phyloP scores from a whole-genome alignment of 1,140 invertebrate species.

The Bombus pyrosoma region DNA sequence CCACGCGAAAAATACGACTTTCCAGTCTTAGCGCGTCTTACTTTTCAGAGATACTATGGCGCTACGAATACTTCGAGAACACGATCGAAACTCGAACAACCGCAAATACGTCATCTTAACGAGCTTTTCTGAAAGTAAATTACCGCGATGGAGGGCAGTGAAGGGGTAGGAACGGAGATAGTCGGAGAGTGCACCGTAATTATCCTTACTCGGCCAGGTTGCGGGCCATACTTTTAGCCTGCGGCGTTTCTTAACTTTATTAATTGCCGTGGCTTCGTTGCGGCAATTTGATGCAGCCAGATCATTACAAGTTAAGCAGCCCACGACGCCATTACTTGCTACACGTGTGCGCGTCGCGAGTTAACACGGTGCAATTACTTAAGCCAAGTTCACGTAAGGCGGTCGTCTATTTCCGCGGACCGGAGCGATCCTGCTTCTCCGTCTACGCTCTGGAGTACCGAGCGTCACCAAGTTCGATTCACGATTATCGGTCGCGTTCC shows the following conservation, averaged over 20 bases:
- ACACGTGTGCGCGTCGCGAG: background rate
- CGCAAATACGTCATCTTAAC: background rate
- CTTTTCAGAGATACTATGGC: no score
- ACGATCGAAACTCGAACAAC: no score
- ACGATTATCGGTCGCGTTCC: conserved; percentile 4
- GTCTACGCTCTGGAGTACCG: background rate
- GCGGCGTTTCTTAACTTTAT: conserved; percentile 64
- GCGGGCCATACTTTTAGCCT: conserved; percentile 43
- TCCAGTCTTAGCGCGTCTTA: no score
- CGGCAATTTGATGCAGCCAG: conserved; percentile 61
- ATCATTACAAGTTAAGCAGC: conserved; percentile 63
- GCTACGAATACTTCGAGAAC: no score
- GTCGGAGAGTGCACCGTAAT: conserved; percentile 13
- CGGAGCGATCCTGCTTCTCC: background rate
- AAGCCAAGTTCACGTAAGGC: conserved; percentile 48
- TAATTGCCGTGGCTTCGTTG: conserved; percentile 61
- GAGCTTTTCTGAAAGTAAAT: conserved; percentile 43
- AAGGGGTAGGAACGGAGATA: no score
- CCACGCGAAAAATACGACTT: no score
- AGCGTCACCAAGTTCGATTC: background rate
- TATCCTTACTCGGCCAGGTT: conserved; percentile 27
- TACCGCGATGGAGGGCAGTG: background rate
- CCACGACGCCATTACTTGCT: background rate
- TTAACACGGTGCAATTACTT: conserved; percentile 52
- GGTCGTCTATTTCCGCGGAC: conserved; percentile 47